Evolutionary conservation across 2,888 invertebrate species (phyloP), one percentile per base, ranked within the genome.

Genomic region (Sphaerophoria taeniata): DNA sequence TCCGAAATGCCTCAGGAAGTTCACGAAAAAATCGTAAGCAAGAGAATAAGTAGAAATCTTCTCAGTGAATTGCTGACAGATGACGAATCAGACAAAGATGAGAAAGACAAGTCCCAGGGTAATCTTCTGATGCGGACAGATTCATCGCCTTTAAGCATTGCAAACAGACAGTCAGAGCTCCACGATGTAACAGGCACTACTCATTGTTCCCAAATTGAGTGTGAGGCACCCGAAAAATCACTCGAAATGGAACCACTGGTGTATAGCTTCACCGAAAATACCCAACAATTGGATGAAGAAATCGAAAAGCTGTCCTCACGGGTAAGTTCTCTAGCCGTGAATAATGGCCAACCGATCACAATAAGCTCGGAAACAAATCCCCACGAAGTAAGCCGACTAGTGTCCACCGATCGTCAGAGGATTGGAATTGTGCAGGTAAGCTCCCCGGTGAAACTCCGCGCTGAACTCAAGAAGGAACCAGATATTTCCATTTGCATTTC

Each of bases 191-290:
- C 78, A 63, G 82, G 71, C 14, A 45, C 58, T 12, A 80, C 82
- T 3, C 82, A 74, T 24, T 79, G 78, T 51, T 73, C 82, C 2
- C 51, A 78, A 67, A 49, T 65, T 4, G 79, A 78, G 63, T 43
- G 55, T 4, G 80, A 75, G 0, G 45, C 49, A 0, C 11, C 74
- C 0, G 84, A 88, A 14, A 67, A 85, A 9, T 89, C 89, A 2
- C 87, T 88, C 0, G 87, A 87, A 53, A 91, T 91, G 91, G 90
- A 91, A 6, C 83, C 88, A n/a, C 75, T 91, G 47, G 87, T 88
- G 55, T 61, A 90, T 4, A 90, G 89, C 74, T 74, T 14, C 12
- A 11, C 78, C 11, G 77, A 78, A 31, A 70, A 72, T 16, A 74
- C 79, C 3, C 47, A 76, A 39, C 43, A 31, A n/a, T 0, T 83